Conservation (phyloP, 2,113 vertebrate species). For the Rhadina sibilatrix region DNA sequence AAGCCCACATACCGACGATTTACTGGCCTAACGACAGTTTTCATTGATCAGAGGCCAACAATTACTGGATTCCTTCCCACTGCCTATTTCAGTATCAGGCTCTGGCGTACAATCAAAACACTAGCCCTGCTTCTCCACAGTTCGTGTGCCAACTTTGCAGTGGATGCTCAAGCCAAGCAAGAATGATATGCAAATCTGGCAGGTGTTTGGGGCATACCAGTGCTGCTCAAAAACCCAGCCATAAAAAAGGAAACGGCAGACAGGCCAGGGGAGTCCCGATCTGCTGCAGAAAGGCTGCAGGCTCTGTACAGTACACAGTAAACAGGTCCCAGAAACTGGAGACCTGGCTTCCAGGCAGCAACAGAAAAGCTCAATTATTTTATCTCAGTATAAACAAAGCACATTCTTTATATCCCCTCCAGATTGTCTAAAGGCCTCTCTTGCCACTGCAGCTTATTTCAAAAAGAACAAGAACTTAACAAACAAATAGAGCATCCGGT, state of each 20-base stretch:
- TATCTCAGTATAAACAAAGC: constrained; percentile 42
- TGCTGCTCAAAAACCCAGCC: constrained; percentile 15
- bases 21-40: constrained; percentile 82
- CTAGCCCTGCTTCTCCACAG: constrained; percentile 59
- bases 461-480: constrained; percentile 19
- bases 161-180: constrained; percentile 55
- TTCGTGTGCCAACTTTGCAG: constrained; percentile 53
- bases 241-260: constrained; percentile 40
- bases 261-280: constrained; percentile 25
- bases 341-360: neutral
- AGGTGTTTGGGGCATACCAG: constrained; percentile 72
- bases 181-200: constrained; percentile 72
- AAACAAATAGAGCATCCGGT: constrained; percentile 15
- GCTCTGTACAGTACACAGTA: neutral
- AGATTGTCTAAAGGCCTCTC: constrained; percentile 33
- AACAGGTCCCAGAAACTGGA: constrained; percentile 27
- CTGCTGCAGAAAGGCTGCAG: constrained; percentile 4
- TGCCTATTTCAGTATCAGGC: constrained; percentile 76
- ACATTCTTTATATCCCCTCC: constrained; percentile 20
- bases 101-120: constrained; percentile 83
- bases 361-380: constrained; percentile 43
- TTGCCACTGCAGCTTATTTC: constrained; percentile 29
- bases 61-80: constrained; percentile 74
- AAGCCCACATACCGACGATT: constrained; percentile 82
- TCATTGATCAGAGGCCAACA: constrained; percentile 84